Evolutionary conservation across 2,113 vertebrate species (phyloP), one percentile per base, ranked within the genome.

Genomic region (Sinocyclocheilus anshuiensis): DNA sequence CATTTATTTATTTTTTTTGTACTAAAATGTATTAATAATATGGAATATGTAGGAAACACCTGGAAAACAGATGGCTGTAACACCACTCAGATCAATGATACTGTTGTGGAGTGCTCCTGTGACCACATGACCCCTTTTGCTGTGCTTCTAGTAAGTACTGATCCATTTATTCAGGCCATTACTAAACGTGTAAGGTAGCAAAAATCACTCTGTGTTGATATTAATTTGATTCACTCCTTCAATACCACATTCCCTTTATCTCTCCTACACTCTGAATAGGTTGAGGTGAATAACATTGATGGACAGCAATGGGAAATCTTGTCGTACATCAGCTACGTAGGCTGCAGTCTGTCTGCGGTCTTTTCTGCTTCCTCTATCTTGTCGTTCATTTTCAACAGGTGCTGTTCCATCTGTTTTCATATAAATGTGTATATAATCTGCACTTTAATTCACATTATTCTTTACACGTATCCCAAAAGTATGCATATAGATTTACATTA

Each of bases 321-420:
- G 83, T 94, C 94, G 0, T 42, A 82, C 65, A 87, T 95, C 81
- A 94, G 90, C 33, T 93, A 94, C 82, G 72, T 94, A 6, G 94
- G 94, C 76, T 93, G 93, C 6, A 75, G 92, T 48, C 71, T 95
- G 57, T 95, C 94, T 6, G 89, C 90, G 0, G 87, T 93, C 83
- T 95, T 94, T 86, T 90, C 87, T 15, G 86, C 88, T 72, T 24
- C 89, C 48, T 89, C 91, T 36, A 9, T 95, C 22, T 4, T 93
- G 9, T 39, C 88, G 1, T 93, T 89, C 61, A 6, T 90, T 24
- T 88, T 92, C 13, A 69, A 77, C 39, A 76, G 87, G 94, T 95
- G 22, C 1, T 18, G 18, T 85, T 53, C 11, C 24, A 29, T 61
- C 33, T 63, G 5, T 13, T 57, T 42, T 36, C 13, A 42, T 26